Base-by-base conservation (phyloP, 2,888 invertebrate genomes). In the Cataglyphis livida region DNA sequence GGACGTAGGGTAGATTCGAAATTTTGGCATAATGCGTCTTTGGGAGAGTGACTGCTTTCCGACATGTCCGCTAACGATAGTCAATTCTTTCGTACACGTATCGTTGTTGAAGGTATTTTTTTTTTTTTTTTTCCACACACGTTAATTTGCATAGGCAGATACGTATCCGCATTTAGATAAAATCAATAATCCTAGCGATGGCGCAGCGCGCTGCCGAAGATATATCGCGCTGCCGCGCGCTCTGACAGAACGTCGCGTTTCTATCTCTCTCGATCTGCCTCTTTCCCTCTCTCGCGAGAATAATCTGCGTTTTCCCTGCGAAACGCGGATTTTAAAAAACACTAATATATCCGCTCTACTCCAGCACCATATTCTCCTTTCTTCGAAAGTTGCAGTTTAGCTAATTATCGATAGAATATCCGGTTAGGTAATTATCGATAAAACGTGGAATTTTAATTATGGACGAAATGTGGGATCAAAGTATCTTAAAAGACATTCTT, bases 111-210 rank as follows among this genome's bases (percentile, higher is more conserved):
- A 25, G 9, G 35, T 59, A 79, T 79, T 79, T 70, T 79, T 79
- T 25, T 28, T 79, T 79, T 70, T 79, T 79, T 25, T 28, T 21
- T 21, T 28, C 2, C 59, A 70, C 70, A n/a, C 70, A 79, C 70
- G 35, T 79, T 61, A 79, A 79, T 70, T 79, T 70, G 70, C 78
- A 79, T 79, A 79, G 78, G 78, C 44, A 61, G 70, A 79, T 79
- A 79, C 70, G 70, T 79, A 79, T 79, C 70, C 78, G 59, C 78
- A 70, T 79, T 79, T 79, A 79, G 78, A 79, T 79, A 79, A 79
- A 79, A 79, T 79, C 78, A 79, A 79, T 79, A 79, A 59, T 79
- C 59, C 78, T 70, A 70, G 70, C 78, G 48, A 70, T 70, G 78
- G 70, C 78, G 78, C 70, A 59, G 59, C 57, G 44, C 44, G 32